A percentile compares a stretch with the other conserved stretches of the same genome.
These are phyloP conservation scores for Beris chalybata DNA, from an alignment of 2,888 invertebrate genomes.

Conservation along the genomic window DNA sequence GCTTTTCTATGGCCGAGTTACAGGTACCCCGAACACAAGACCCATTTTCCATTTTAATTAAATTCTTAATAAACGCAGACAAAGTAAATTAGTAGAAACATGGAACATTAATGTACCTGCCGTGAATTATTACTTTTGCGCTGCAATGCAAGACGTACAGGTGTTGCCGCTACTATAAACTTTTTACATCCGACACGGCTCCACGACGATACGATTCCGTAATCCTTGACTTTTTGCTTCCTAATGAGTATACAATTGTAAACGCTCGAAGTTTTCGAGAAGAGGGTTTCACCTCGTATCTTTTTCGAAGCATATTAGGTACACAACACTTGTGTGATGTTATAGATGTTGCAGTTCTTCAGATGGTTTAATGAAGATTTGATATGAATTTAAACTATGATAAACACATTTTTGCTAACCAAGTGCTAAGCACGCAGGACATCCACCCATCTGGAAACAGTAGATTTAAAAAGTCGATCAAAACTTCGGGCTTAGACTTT, in stretches of 20 bases:
- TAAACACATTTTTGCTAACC: too few relatives aligned
- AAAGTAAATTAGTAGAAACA: conserved; percentile 40
- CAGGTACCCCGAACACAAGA: conserved; percentile 16
- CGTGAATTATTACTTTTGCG: conserved; percentile 36
- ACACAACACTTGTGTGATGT: too few relatives aligned
- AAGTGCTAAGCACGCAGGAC: too few relatives aligned
- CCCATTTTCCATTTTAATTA: conserved; percentile 38
- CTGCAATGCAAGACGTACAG: conserved; percentile 29
- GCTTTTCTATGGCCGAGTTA: conserved; percentile 4
- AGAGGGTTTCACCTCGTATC: too few relatives aligned
- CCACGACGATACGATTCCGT: background rate
- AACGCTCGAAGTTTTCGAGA: too few relatives aligned
- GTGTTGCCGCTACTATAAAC: conserved; percentile 23
- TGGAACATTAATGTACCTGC: conserved; percentile 37
- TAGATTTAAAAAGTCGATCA: too few relatives aligned
- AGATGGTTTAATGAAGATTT: too few relatives aligned
- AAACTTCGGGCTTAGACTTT: too few relatives aligned
- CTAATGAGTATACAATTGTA: conserved; percentile 19
- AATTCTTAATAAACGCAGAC: conserved; percentile 39
- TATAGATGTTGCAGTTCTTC: too few relatives aligned
- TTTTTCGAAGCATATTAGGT: too few relatives aligned
- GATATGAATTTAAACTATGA: too few relatives aligned
- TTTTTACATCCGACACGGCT: background rate
- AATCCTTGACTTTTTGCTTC: conserved; percentile 21
- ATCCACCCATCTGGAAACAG: too few relatives aligned